These are phyloP conservation scores for Ceryle rudis DNA, from an alignment of 2,797 vertebrate genomes.

Conservation along the genomic window DNA sequence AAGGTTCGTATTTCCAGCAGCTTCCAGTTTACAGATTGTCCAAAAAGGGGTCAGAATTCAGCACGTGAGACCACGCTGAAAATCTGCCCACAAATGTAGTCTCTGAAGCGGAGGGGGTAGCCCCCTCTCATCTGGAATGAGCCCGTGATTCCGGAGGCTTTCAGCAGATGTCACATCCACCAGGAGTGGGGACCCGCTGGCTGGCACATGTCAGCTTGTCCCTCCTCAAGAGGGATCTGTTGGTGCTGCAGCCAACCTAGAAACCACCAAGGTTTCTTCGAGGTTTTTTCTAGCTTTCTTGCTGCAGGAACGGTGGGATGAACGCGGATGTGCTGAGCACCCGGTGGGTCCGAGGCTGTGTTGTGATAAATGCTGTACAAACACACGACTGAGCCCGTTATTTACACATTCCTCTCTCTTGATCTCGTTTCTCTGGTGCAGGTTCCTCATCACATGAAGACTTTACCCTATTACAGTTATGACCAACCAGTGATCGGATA, in stretches of 20 bases:
- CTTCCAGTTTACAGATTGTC: not conserved
- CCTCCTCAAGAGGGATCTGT: not conserved
- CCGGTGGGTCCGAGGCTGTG: accelerated
- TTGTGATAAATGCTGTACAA: accelerated
- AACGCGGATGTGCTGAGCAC: accelerated
- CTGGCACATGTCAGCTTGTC: accelerated
- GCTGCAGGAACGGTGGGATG: not conserved
- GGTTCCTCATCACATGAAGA: constrained; percentile 90
- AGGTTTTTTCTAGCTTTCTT: not conserved
- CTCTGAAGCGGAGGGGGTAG: accelerated
- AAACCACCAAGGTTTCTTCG: not conserved
- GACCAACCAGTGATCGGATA: constrained; percentile 90
- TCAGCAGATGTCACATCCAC: accelerated
- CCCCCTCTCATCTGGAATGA: not conserved
- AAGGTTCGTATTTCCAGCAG: not conserved
- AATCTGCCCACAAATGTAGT: accelerated
- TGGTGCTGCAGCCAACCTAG: accelerated
- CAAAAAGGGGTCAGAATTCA: not conserved
- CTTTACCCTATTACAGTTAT: constrained; percentile 89
- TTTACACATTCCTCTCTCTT: not conserved
- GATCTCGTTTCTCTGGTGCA: constrained; percentile 49
- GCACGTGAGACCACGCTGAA: accelerated
- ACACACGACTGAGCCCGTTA: no score
- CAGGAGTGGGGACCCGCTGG: accelerated
- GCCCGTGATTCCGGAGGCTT: accelerated